phyloP scores from a whole-genome alignment of 2,888 invertebrate genomes.

The Liodrosophila aerea region DNA sequence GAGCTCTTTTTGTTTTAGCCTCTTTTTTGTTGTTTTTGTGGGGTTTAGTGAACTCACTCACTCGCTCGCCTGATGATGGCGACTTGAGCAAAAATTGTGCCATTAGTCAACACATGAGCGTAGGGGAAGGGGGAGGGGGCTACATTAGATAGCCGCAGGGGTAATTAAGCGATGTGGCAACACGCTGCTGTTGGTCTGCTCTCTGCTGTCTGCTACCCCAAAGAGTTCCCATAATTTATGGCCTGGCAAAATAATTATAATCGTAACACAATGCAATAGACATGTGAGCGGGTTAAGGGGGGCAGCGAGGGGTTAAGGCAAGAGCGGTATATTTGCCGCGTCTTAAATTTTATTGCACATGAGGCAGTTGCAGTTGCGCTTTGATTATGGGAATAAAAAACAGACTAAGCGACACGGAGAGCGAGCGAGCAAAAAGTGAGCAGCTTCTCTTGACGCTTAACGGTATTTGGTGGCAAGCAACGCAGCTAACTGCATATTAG shows the following conservation, averaged over 20 bases:
- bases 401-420: too few species aligned
- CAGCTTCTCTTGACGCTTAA: conserved; percentile 40
- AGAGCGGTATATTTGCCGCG: conserved; percentile 63
- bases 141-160: conserved; percentile 49
- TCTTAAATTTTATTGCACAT: conserved; percentile 68
- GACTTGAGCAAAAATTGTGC: conserved; percentile 53
- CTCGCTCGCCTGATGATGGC: conserved; percentile 26
- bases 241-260: conserved; percentile 70
- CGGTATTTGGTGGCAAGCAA: conserved; percentile 52
- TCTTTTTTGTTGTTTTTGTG: conserved; percentile 13
- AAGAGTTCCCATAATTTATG: conserved; percentile 71
- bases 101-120: conserved; percentile 51
- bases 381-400: conserved; percentile 69
- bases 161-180: conserved; percentile 74
- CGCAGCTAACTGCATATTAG: conserved; percentile 66
- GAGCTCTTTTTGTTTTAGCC: conserved; percentile 24
- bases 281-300: conserved; percentile 3
- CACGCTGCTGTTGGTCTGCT: conserved; percentile 35
- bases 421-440: conserved; percentile 9
- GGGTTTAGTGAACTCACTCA: conserved; percentile 41
- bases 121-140: background rate
- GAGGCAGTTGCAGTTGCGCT: conserved; percentile 42
- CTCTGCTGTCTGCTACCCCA: conserved; percentile 22
- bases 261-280: conserved; percentile 62
- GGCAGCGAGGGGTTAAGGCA: background rate